Evolutionary conservation across 2,888 invertebrate genomes (phyloP).

Genomic region (Cyclophora punctaria): DNA sequence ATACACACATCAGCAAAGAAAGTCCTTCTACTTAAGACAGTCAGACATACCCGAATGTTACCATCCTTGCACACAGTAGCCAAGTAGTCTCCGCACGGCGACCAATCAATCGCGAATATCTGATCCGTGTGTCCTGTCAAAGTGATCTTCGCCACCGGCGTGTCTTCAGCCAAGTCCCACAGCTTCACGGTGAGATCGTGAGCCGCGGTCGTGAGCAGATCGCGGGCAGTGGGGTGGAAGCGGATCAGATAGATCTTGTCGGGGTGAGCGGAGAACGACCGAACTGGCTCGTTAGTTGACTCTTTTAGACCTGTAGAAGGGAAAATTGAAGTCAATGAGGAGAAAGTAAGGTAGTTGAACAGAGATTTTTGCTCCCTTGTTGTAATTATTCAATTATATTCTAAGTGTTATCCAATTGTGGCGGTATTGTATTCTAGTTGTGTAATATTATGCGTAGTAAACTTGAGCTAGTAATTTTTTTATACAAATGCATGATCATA

Average conservation of each 20-base stretch:
- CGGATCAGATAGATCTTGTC: slow-evolving; percentile 92
- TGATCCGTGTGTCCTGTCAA: slow-evolving; percentile 87
- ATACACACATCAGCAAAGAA: background rate
- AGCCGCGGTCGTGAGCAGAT: slow-evolving; percentile 90
- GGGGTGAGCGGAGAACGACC: slow-evolving; percentile 81
- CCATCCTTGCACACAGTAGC: slow-evolving; percentile 95
- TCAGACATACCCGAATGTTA: slow-evolving; percentile 74
- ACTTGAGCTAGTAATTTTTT: too few species aligned
- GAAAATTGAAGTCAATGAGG: too few species aligned
- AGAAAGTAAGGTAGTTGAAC: too few species aligned
- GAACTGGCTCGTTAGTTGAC: slow-evolving; percentile 84
- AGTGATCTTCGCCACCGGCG: slow-evolving; percentile 60
- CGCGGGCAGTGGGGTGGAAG: slow-evolving; percentile 91
- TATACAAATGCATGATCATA: too few species aligned
- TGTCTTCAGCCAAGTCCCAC: slow-evolving; percentile 82
- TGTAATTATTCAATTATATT: too few species aligned
- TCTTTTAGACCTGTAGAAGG: slow-evolving; percentile 74
- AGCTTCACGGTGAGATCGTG: slow-evolving; percentile 92
- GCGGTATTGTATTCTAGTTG: too few species aligned
- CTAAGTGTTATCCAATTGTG: too few species aligned
- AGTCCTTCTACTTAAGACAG: too few species aligned
- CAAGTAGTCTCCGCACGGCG: slow-evolving; percentile 88
- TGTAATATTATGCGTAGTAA: too few species aligned
- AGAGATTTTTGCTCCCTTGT: too few species aligned
- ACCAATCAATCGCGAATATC: slow-evolving; percentile 95